Percentiles rank a stretch among this genome's conserved stretches.
These are phyloP conservation scores for Antitype chi DNA, from an alignment of 2,888 invertebrate species.

Conservation along the genomic window DNA sequence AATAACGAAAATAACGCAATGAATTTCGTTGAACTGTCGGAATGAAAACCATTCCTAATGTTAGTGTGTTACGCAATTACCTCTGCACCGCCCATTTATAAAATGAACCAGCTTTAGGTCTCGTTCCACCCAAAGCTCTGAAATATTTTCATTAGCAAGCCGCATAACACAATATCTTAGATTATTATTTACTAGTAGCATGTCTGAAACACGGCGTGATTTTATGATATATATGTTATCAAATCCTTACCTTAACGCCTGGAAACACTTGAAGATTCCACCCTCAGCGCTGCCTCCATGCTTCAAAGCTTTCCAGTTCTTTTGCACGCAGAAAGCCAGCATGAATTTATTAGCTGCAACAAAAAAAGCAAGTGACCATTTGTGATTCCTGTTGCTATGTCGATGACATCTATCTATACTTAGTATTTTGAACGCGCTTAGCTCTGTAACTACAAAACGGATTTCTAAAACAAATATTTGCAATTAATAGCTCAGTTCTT, in stretches of 20 bases:
- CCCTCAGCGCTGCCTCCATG: slow-evolving; percentile 87
- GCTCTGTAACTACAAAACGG: no score
- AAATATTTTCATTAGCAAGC: background rate
- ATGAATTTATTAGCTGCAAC: slow-evolving; percentile 80
- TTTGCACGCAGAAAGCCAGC: slow-evolving; percentile 85
- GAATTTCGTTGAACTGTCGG: no score
- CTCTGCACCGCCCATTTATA: background rate
- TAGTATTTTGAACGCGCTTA: no score
- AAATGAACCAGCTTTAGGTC: background rate
- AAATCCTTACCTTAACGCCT: slow-evolving; percentile 80
- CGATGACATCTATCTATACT: background rate
- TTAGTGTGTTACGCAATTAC: no score
- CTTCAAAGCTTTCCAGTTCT: slow-evolving; percentile 88
- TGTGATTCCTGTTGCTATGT: background rate
- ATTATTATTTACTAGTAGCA: background rate
- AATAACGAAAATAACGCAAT: no score
- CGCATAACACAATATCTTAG: background rate
- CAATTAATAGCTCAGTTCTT: no score
- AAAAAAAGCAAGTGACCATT: background rate
- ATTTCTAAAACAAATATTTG: no score
- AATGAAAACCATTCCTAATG: no score
- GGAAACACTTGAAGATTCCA: slow-evolving; percentile 87
- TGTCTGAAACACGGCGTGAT: no score
- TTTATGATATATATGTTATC: no score
- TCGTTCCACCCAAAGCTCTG: background rate